Evolutionary conservation across 1,140 invertebrate genomes (phyloP).

Genomic region (Vanessa tameamea): DNA sequence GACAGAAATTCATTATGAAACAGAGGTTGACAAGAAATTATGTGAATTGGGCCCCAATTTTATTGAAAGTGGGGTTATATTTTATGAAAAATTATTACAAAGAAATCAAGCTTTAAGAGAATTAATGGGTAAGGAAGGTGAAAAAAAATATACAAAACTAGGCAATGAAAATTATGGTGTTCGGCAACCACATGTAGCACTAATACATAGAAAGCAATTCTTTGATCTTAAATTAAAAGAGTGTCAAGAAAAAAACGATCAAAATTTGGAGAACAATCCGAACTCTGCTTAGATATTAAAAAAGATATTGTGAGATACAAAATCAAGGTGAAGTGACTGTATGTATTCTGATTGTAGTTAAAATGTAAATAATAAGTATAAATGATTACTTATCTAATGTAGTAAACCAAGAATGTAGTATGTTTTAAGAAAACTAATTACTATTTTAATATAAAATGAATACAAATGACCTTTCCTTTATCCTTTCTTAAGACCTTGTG

Average conservation of each 20-base stretch:
- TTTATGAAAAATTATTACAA: conserved; percentile 86
- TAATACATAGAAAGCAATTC: conserved; percentile 83
- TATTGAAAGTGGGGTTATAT: conserved; percentile 86
- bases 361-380: too few species aligned
- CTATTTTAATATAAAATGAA: not conserved
- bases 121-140: conserved; percentile 83
- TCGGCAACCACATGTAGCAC: conserved; percentile 83
- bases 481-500: not conserved
- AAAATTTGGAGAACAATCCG: not conserved
- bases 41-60: conserved; percentile 83
- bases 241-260: conserved; percentile 13
- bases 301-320: too few species aligned
- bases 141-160: conserved; percentile 82
- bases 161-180: conserved; percentile 87
- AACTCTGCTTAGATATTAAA: not conserved
- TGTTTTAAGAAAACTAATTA: not conserved
- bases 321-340: too few species aligned
- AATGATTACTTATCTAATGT: too few species aligned
- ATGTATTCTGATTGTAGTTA: too few species aligned
- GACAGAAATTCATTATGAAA: conserved; percentile 83
- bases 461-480: not conserved
- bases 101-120: conserved; percentile 87
- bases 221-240: conserved; percentile 79
- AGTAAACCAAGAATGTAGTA: too few species aligned
- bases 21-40: conserved; percentile 82